Conservation (phyloP, 2,888 invertebrate species). For the Mythimna lalbum region DNA sequence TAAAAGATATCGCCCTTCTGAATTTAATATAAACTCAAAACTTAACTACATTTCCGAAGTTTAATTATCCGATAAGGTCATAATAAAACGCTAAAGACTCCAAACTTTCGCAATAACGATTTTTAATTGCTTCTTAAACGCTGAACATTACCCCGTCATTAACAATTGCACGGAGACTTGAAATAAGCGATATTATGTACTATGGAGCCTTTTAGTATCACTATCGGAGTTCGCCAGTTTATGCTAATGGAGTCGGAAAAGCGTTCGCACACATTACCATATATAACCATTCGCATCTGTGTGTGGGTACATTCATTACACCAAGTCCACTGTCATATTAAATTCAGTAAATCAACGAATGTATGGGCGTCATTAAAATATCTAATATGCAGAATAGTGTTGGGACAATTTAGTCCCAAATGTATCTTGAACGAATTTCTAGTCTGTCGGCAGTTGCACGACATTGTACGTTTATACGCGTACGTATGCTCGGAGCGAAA, state of each 20-base stretch:
- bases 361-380: slow-evolving; percentile 49
- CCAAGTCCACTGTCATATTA: slow-evolving; percentile 58
- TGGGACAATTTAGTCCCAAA: slow-evolving; percentile 43
- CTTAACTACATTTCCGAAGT: slow-evolving; percentile 41
- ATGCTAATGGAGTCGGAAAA: slow-evolving; percentile 62
- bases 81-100: slow-evolving; percentile 48
- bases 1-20: slow-evolving; percentile 21
- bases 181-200: slow-evolving; percentile 47
- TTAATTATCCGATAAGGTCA: slow-evolving; percentile 46
- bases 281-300: slow-evolving; percentile 40
- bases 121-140: slow-evolving; percentile 54
- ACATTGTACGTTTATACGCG: slow-evolving; percentile 13
- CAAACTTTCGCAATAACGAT: slow-evolving; percentile 56
- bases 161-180: slow-evolving; percentile 38
- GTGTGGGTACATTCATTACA: slow-evolving; percentile 54
- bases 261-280: slow-evolving; percentile 53
- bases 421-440: slow-evolving; percentile 42
- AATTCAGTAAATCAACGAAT: slow-evolving; percentile 59
- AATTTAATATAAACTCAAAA: slow-evolving; percentile 49
- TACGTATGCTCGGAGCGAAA: slow-evolving; percentile 91
- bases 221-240: slow-evolving; percentile 55
- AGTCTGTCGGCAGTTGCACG: slow-evolving; percentile 13
- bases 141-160: slow-evolving; percentile 33
- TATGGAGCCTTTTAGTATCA: slow-evolving; percentile 52
- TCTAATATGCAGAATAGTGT: slow-evolving; percentile 35